Base-by-base conservation (phyloP, 2,113 vertebrate genomes). In the Labeo catla region DNA sequence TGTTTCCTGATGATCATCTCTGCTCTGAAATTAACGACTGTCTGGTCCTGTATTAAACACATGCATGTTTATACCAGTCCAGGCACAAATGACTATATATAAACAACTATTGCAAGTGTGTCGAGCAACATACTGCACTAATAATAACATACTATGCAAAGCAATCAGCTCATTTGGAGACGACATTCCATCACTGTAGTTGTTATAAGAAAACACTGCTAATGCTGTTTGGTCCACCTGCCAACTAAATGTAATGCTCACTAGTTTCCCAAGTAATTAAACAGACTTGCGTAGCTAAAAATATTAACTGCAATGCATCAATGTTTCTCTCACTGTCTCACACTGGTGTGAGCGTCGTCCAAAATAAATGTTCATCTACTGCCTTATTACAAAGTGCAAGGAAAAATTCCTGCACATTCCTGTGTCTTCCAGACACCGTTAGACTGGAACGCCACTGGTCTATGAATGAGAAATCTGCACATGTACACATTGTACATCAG, bases 1-100 rank as follows among this genome's bases (percentile, higher is more conserved):
- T 23, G 65, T 73, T 83, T 83, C 81, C 68, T 73, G 68, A 83
- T 59, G 47, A 57, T 72, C 50, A 54, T 72, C 49, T 73, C 81
- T 16, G 49, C 21, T 0, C 36, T 72, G 11, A 68, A 52, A 72
- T 39, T 12, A 83, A 83, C 63, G 9, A n/a, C 63, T 21, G 47
- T 21, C 28, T 68, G 65, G 13, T 36, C 47, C 34, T 54, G 47
- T 34, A 52, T 52, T 34, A 83, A 15, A 28, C 47, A 63, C 43
- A 34, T 54, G 50, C 28, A 10, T 50, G n/a, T 54, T 34, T 52
- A 54, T 52, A 52, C 7, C 23, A 34, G 49, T 36, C 47, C 49
- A 36, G 23, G 13, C 49, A 52, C 23, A 77, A 77, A 77, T 28
- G 0, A 28, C 28, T 54, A 50, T 52, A 52, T 50, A 77, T 36